Conservation (phyloP, 2,888 invertebrate species). For the Phania funesta region DNA sequence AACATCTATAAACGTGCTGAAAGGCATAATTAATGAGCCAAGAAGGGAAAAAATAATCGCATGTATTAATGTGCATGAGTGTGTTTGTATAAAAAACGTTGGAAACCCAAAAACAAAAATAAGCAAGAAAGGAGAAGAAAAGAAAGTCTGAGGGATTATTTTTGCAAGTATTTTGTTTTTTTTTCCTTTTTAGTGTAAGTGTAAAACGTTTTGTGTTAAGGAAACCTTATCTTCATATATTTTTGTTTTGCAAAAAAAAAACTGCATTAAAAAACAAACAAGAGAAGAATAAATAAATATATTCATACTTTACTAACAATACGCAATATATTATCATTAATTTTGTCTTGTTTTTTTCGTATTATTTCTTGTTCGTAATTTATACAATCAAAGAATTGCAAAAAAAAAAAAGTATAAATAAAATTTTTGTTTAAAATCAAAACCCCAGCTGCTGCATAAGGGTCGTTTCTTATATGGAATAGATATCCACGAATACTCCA, state of each 20-base stretch:
- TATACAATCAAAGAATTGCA: slow-evolving; percentile 41
- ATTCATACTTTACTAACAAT: slow-evolving; percentile 54
- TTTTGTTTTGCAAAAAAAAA: slow-evolving; percentile 35
- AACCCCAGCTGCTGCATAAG: slow-evolving; percentile 41
- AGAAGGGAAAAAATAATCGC: slow-evolving; percentile 61
- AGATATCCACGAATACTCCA: slow-evolving; percentile 4
- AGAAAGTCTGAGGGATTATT: slow-evolving; percentile 55
- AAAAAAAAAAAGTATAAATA: slow-evolving; percentile 43
- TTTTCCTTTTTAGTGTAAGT: slow-evolving; percentile 21
- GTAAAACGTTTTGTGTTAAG: slow-evolving; percentile 45
- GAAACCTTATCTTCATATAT: slow-evolving; percentile 60
- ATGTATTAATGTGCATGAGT: slow-evolving; percentile 53
- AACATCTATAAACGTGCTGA: slow-evolving; percentile 66
- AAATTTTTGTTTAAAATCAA: slow-evolving; percentile 43
- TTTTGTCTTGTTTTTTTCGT: slow-evolving; percentile 54
- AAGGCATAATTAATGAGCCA: slow-evolving; percentile 68
- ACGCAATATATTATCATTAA: slow-evolving; percentile 66
- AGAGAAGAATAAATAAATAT: slow-evolving; percentile 24
- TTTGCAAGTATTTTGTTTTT: slow-evolving; percentile 24
- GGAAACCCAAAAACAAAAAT: slow-evolving; percentile 4
- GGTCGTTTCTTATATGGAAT: slow-evolving; percentile 8
- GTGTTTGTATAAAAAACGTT: slow-evolving; percentile 13
- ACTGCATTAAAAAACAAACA: not conserved
- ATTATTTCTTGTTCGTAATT: slow-evolving; percentile 35
- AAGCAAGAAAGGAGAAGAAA: not conserved